Percentiles rank a stretch among this genome's conserved stretches.
Evolutionary conservation across 1,140 invertebrate genomes (phyloP).

Genomic region (Sitodiplosis mosellana): DNA sequence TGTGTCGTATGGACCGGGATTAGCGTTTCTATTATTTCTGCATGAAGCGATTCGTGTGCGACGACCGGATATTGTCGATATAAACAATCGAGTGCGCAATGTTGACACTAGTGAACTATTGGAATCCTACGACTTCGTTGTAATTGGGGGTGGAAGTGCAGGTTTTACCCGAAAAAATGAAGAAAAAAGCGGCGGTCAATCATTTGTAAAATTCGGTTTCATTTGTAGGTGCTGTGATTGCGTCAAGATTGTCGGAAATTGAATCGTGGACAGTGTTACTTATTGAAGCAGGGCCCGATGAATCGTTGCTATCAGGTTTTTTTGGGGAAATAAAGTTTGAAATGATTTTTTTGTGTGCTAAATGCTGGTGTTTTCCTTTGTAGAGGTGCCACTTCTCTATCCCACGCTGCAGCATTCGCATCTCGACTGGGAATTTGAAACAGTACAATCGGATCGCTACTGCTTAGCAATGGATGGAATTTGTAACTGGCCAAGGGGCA

Average conservation of each 20-base stretch:
- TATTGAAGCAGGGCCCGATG: constrained; percentile 66
- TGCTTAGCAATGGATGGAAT: constrained; percentile 41
- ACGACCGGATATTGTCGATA: constrained; percentile 47
- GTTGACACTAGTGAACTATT: constrained; percentile 26
- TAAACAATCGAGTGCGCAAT: constrained; percentile 32
- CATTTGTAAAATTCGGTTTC: too few relatives aligned
- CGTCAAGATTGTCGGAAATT: constrained; percentile 52
- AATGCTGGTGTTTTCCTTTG: too few relatives aligned
- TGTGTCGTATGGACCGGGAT: constrained; percentile 36
- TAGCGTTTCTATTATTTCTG: constrained; percentile 37
- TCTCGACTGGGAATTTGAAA: constrained; percentile 64
- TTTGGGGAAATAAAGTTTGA: too few relatives aligned
- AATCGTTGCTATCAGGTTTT: constrained; percentile 40
- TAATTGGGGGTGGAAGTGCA: constrained; percentile 67
- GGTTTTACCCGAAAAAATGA: too few relatives aligned
- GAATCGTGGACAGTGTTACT: constrained; percentile 49
- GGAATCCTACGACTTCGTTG: constrained; percentile 48
- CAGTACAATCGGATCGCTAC: constrained; percentile 44
- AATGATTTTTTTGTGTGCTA: too few relatives aligned
- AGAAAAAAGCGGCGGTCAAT: too few relatives aligned
- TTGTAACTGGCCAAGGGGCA: constrained; percentile 55
- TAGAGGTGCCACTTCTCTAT: constrained; percentile 55
- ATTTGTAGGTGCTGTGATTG: constrained; percentile 62
- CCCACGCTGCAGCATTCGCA: constrained; percentile 48
- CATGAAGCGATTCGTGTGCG: constrained; percentile 35